These are phyloP conservation scores for Onychomys leucogaster DNA, from an alignment of 2,797 vertebrate genomes.

Conservation along the genomic window DNA sequence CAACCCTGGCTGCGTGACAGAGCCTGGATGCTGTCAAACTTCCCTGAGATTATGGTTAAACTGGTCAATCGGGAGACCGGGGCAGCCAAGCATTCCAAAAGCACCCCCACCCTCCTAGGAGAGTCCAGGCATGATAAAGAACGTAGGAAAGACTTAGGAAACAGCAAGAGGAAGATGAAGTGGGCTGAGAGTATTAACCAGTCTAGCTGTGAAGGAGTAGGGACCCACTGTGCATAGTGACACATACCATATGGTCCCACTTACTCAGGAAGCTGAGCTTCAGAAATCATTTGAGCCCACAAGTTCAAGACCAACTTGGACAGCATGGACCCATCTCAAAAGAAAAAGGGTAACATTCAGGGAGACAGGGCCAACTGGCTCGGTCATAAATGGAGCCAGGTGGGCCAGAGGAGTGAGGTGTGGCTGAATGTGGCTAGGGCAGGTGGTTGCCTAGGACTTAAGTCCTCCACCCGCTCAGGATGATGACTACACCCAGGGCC, in stretches of 20 bases:
- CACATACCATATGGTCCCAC: background rate
- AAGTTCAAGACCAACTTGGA: background rate
- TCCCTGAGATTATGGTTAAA: background rate
- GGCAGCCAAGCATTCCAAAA: background rate
- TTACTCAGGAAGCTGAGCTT: background rate
- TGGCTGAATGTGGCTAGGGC: background rate
- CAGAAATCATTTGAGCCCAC: background rate
- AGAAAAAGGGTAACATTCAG: background rate
- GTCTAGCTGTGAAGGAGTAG: background rate
- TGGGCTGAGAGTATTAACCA: background rate
- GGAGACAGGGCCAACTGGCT: background rate
- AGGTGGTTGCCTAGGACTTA: background rate
- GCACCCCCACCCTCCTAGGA: background rate
- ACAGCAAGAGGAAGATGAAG: background rate
- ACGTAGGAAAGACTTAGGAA: background rate
- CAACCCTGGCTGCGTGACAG: background rate
- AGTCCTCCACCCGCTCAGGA: background rate
- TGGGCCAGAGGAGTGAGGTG: background rate
- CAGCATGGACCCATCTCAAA: background rate
- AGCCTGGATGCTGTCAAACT: background rate
- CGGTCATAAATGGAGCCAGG: background rate
- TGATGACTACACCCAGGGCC: background rate
- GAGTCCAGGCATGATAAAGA: background rate
- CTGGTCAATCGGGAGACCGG: background rate
- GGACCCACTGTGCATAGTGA: background rate